These are phyloP conservation scores for Danio tinwini DNA, from an alignment of 2,797 vertebrate genomes.

Conservation along the genomic window DNA sequence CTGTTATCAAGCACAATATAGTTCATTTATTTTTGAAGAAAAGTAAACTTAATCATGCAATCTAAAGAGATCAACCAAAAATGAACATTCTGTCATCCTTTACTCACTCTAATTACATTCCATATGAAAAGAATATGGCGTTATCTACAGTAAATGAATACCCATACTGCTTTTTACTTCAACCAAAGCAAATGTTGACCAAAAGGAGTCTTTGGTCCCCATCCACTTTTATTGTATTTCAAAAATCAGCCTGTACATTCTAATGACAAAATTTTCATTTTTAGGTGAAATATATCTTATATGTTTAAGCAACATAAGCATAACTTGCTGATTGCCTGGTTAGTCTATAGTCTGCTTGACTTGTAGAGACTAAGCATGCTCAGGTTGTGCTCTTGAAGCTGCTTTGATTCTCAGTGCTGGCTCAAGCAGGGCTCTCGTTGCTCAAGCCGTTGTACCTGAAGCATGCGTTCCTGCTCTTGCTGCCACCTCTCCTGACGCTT, in stretches of 20 bases:
- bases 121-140: background rate
- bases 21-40: background rate
- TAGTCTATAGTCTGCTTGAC: background rate
- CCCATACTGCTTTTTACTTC: background rate
- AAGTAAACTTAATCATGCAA: constrained; percentile 10
- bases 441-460: constrained; percentile 85
- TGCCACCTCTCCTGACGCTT: constrained; percentile 96
- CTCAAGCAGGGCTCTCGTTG: constrained; percentile 38
- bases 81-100: background rate
- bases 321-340: background rate
- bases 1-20: background rate
- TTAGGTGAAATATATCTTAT: background rate
- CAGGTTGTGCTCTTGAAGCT: constrained; percentile 17
- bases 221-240: background rate
- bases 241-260: background rate
- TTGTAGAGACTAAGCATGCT: constrained; percentile 40
- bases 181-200: background rate
- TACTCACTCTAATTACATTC: background rate
- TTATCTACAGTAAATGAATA: background rate
- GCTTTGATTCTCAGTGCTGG: background rate
- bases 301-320: background rate
- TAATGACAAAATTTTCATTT: background rate
- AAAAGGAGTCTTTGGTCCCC: background rate
- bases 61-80: background rate
- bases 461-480: constrained; percentile 92